Evolutionary conservation across 2,113 vertebrate genomes (phyloP), one percentile per base, ranked within the genome.

Genomic region (Calidris pygmaea): DNA sequence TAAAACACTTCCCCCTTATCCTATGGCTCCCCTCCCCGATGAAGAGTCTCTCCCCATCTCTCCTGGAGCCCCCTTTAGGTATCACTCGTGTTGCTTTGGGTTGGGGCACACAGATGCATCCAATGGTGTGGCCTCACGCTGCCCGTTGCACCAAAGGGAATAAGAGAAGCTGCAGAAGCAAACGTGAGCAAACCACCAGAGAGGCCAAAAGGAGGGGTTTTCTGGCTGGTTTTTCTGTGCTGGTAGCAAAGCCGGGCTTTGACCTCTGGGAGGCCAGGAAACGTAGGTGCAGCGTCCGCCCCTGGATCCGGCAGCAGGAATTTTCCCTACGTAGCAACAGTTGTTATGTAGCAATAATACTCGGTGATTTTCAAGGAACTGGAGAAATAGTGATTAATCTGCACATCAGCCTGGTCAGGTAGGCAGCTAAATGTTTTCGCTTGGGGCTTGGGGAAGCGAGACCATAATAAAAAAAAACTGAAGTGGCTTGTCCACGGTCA

Each of bases 371-470:
- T 84, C 71, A 73, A 87, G 76, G 88, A 88, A 65, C 59, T 92
- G 96, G 90, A 96, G 95, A 95, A 94, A 84, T 85, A 72, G 71
- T 91, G 92, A 94, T 92, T 95, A 95, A 92, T 93, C 76, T 63
- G 21, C 56, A 47, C 68, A 75, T 90, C 92, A 86, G 72, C 85
- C 35, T 74, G 22, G 55, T 53, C 79, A 81, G 85, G 92, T 86
- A 90, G 59, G 68, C 43, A 78, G 90, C 26, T 59, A 77, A 80
- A 59, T 75, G 52, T 93, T 90, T 91, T 88, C 85, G 50, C 50
- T 78, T 85, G 48, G 9, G 45, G 37, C 47, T 55, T 56, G 17
- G 18, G 56, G 30, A 62, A 87, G n/a, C 1, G 0, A 72, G 74
- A 76, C 14, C 18, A 3, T 14, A 32, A 43, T 18, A 39, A 18